Evolutionary conservation across 2,113 vertebrate genomes (phyloP), one percentile per base, ranked within the genome.

Genomic region (Herpailurus yagouaroundi): DNA sequence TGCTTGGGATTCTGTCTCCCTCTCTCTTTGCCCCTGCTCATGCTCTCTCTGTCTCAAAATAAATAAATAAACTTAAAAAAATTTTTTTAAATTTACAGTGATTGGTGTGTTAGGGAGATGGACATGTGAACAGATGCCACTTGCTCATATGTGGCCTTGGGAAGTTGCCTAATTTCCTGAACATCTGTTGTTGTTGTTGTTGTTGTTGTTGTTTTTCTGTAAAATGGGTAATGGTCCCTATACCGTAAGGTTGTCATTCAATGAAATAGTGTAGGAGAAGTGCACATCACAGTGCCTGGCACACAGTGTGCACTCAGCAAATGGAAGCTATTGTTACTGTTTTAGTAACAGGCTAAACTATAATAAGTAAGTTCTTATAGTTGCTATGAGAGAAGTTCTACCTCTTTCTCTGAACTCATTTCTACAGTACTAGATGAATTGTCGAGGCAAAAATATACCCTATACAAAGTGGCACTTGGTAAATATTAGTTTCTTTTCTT

Each of bases 401-500:
- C 29, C 10, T 60, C 41, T 68, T 7, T 60, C 41, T 68, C 64
- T 91, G 82, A 96, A 85, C 74, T 50, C 50, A 57, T 52, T 81
- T 92, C 55, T 90, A 88, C 18, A 31, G 3, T 84, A 52, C 41
- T 45, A 82, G 95, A 25, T 60, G 48, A 95, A 86, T 41, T 86
- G 45, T 79, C 41, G 60, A 85, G 12, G 48, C 25, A 86, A 69
- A 55, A 69, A 91, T 66, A 38, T 19, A 94, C 81, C 31, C 93
- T 60, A 86, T 45, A 57, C 33, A 90, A 91, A 88, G 15, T 50
- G 76, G 52, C 50, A 92, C 60, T 91, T 38, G 31, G n/a, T 92
- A 63, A 90, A 81, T 89, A 95, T 33, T 82, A 16, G 27, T 13
- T 33, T 95, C 23, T 52, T 94, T 90, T 69, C 25, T 94, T n/a